A percentile compares a stretch with the other conserved stretches of the same genome.
phyloP scores from a whole-genome alignment of 2,888 invertebrate genomes.

The Ophion ventricosus region DNA sequence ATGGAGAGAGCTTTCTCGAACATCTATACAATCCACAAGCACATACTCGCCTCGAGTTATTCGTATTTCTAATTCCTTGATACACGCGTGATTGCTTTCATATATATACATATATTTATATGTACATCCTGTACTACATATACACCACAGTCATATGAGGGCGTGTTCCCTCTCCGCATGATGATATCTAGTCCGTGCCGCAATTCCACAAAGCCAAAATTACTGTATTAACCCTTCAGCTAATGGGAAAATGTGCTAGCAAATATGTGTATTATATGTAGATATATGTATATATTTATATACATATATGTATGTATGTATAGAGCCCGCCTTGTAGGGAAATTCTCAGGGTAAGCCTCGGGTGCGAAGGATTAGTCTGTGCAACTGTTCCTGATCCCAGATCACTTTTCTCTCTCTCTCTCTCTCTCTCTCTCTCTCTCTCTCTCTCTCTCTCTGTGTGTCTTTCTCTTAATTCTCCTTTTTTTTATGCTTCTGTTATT shows the following conservation, averaged over 20 bases:
- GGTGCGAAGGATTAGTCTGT: background rate
- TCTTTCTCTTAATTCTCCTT: too few relatives aligned
- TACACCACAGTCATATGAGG: conserved; percentile 39
- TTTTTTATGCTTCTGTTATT: too few relatives aligned
- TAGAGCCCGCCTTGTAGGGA: background rate
- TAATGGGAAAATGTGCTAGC: conserved; percentile 28
- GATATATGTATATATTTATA: background rate
- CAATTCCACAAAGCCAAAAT: conserved; percentile 74
- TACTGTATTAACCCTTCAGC: conserved; percentile 71
- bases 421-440: too few relatives aligned
- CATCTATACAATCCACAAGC: background rate
- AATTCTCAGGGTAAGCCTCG: background rate
- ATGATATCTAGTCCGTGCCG: conserved; percentile 74
- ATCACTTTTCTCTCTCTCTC: too few relatives aligned
- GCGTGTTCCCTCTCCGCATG: conserved; percentile 65
- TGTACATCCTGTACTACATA: background rate
- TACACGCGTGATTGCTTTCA: background rate
- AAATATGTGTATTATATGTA: too few relatives aligned
- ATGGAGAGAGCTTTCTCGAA: background rate
- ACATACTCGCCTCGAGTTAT: conserved; percentile 17
- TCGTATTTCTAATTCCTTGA: conserved; percentile 19
- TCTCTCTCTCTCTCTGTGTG: too few relatives aligned
- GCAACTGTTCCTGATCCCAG: background rate
- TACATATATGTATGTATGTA: background rate
- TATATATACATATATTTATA: conserved; percentile 1